A percentile compares a stretch with the other conserved stretches of the same genome.
phyloP scores from a whole-genome alignment of 2,797 vertebrate genomes.

The Cryptoprocta ferox region DNA sequence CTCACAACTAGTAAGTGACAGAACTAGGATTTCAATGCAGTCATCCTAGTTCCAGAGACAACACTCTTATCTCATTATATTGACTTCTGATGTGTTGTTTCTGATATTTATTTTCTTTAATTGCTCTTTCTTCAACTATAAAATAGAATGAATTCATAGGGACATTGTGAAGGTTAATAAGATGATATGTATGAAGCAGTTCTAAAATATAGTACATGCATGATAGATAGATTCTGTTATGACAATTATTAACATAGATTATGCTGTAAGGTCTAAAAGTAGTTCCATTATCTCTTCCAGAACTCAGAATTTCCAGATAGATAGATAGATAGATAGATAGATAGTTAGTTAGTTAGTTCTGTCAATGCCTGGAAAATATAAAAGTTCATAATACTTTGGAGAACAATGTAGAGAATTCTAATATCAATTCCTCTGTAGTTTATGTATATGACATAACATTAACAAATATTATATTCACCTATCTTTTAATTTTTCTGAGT shows the following conservation, averaged over 20 bases:
- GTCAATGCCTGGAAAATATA: neutral
- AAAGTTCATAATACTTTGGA: neutral
- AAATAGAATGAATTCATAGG: neutral
- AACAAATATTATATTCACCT: neutral
- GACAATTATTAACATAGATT: neutral
- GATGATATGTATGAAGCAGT: neutral
- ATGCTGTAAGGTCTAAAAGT: neutral
- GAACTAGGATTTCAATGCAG: neutral
- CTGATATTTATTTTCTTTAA: neutral
- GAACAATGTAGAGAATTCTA: neutral
- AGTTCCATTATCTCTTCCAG: neutral
- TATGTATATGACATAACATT: neutral
- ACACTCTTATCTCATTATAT: neutral
- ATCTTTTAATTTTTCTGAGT: neutral
- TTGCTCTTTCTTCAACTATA: constrained; percentile 1
- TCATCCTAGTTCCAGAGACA: neutral
- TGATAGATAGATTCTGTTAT: neutral
- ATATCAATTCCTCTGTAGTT: neutral
- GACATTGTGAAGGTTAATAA: neutral
- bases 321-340: neutral
- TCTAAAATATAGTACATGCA: neutral
- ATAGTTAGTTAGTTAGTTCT: neutral
- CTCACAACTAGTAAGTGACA: neutral
- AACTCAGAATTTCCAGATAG: neutral
- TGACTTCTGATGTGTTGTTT: neutral